Percentiles rank a stretch among this genome's conserved stretches.
phyloP scores from a whole-genome alignment of 1,140 invertebrate genomes.

The Drosophila triauraria region DNA sequence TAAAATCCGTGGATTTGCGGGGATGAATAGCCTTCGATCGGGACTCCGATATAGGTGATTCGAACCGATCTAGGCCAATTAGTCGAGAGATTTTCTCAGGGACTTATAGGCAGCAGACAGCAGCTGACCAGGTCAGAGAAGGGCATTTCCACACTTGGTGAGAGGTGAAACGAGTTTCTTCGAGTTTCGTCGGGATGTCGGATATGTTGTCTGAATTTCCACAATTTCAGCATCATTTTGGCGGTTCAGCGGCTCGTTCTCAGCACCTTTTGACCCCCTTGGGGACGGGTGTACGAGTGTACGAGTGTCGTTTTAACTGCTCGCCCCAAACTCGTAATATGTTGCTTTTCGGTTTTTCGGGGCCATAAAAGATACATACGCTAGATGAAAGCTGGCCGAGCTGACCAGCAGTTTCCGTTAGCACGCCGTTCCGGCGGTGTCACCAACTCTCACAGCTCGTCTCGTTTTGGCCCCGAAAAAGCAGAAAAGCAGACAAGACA shows the following conservation, averaged over 20 bases:
- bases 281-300: not conserved
- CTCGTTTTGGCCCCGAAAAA: slow-evolving; percentile 15
- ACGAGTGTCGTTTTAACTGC: slow-evolving; percentile 64
- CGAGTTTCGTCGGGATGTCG: slow-evolving; percentile 4
- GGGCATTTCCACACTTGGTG: slow-evolving; percentile 9
- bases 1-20: slow-evolving; percentile 35
- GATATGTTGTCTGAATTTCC: slow-evolving; percentile 21
- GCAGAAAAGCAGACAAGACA: slow-evolving; percentile 1
- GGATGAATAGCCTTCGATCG: slow-evolving; percentile 15
- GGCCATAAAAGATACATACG: slow-evolving; percentile 54
- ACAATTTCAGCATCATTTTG: slow-evolving; percentile 74
- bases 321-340: slow-evolving; percentile 57
- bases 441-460: slow-evolving; percentile 21
- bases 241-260: slow-evolving; percentile 56
- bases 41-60: not conserved
- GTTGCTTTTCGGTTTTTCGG: slow-evolving; percentile 41
- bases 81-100: slow-evolving; percentile 14
- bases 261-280: slow-evolving; percentile 73
- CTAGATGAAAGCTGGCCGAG: slow-evolving; percentile 53
- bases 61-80: slow-evolving; percentile 24
- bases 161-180: slow-evolving; percentile 46
- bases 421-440: slow-evolving; percentile 10
- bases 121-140: slow-evolving; percentile 6
- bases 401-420: slow-evolving; percentile 51
- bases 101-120: not conserved